Conservation (phyloP, 2,113 vertebrate genomes). For the Equus quagga region DNA sequence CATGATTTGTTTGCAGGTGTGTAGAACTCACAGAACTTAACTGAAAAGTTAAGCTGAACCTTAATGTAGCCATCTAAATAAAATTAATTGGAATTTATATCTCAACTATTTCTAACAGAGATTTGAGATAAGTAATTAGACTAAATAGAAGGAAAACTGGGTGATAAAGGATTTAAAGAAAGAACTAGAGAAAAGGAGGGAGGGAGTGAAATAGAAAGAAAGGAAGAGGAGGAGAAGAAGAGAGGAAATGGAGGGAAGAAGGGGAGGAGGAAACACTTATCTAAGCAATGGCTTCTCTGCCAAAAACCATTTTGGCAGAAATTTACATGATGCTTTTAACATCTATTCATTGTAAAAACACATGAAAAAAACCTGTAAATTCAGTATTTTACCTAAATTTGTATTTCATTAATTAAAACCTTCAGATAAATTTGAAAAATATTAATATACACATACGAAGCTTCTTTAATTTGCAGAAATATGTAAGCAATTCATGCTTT, state of each 20-base stretch:
- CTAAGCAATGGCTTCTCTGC: background rate
- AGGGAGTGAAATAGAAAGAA: background rate
- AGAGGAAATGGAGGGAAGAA: no score
- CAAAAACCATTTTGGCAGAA: background rate
- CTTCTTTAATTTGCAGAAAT: conserved; percentile 49
- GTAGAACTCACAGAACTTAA: background rate
- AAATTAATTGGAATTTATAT: background rate
- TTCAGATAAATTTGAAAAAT: conserved; percentile 51
- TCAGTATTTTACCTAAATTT: conserved; percentile 35
- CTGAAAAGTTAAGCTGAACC: background rate
- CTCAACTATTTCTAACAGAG: conserved; percentile 24
- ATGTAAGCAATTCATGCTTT: background rate
- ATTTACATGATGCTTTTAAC: conserved; percentile 27
- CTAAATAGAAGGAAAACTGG: background rate
- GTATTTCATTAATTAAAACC: conserved; percentile 39
- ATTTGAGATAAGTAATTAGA: background rate
- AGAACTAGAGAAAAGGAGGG: background rate
- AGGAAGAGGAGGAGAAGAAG: background rate
- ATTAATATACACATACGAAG: conserved; percentile 4
- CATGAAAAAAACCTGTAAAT: background rate
- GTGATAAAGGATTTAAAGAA: conserved; percentile 2
- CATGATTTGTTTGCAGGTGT: background rate
- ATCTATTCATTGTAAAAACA: conserved; percentile 34
- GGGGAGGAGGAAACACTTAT: background rate
- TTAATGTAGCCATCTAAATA: background rate